phyloP scores from a whole-genome alignment of 2,797 vertebrate species.

The Schizopygopsis malacanthus region DNA sequence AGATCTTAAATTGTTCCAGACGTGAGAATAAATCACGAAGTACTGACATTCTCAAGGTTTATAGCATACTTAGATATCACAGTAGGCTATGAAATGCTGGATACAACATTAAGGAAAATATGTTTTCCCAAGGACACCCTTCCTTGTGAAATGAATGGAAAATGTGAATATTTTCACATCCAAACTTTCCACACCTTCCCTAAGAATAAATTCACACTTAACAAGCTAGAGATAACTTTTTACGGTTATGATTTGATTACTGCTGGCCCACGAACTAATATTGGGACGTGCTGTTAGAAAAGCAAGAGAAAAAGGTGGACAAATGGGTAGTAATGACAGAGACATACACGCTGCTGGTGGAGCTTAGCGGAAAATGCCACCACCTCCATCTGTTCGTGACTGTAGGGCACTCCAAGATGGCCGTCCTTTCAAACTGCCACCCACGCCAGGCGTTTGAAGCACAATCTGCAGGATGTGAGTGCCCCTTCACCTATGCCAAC shows the following conservation, averaged over 20 bases:
- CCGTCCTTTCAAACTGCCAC: conserved; percentile 50
- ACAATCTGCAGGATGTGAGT: conserved; percentile 46
- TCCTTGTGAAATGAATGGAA: conserved; percentile 13
- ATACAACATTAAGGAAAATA: conserved; percentile 34
- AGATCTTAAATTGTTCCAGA: conserved; percentile 42
- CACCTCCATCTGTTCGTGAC: conserved; percentile 65
- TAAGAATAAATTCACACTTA: conserved; percentile 9
- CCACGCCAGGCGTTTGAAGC: conserved; percentile 62
- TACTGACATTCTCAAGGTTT: conserved; percentile 41
- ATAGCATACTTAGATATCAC: conserved; percentile 7
- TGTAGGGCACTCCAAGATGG: conserved; percentile 58
- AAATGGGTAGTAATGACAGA: conserved; percentile 59
- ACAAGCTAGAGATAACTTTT: conserved; percentile 39
- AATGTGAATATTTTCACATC: neutral
- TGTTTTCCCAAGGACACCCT: neutral
- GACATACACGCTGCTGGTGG: conserved; percentile 59
- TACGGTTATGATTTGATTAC: conserved; percentile 33
- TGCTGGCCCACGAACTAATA: conserved; percentile 34
- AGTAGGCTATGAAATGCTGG: conserved; percentile 3
- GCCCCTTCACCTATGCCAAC: conserved; percentile 45
- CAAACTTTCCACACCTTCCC: neutral
- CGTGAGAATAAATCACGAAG: conserved; percentile 34
- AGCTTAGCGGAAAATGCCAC: conserved; percentile 52
- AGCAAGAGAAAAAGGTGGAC: conserved; percentile 48
- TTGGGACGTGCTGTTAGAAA: conserved; percentile 29